These are phyloP conservation scores for Keiferia lycopersicella DNA, from an alignment of 2,888 invertebrate genomes.

Conservation along the genomic window DNA sequence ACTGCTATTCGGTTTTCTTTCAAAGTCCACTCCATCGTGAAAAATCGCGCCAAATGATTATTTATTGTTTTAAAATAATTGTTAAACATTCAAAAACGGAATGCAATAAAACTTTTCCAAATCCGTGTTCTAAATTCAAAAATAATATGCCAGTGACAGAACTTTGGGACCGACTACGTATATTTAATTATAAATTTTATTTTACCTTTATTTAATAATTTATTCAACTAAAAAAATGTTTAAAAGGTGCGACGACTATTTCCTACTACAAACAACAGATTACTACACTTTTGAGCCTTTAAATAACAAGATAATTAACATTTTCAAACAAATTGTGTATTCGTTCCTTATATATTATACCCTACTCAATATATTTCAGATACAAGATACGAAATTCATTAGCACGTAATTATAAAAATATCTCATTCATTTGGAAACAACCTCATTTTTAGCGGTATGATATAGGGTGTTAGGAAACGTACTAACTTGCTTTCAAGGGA, in stretches of 20 bases:
- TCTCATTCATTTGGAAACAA: conserved; percentile 28
- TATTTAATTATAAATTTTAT: not conserved
- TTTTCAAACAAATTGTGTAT: conserved; percentile 3
- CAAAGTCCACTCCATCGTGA: too few species aligned
- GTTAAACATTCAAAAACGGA: too few species aligned
- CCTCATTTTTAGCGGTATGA: too few species aligned
- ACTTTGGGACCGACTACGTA: too few species aligned
- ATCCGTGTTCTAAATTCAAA: too few species aligned
- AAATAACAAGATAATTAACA: conserved; percentile 6
- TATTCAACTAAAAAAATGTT: not conserved
- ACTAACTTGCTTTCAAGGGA: too few species aligned
- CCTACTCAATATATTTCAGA: conserved; percentile 2
- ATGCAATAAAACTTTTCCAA: too few species aligned
- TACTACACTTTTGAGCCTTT: conserved; percentile 24
- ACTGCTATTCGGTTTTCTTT: too few species aligned
- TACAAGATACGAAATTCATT: conserved; percentile 12
- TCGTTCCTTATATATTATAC: conserved; percentile 16
- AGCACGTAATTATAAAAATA: conserved; percentile 31
- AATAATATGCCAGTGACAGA: too few species aligned
- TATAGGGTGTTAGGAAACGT: too few species aligned
- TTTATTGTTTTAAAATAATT: too few species aligned
- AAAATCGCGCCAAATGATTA: too few species aligned
- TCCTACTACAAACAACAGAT: not conserved
- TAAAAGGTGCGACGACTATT: not conserved
- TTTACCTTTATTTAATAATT: not conserved